Percentiles rank a stretch among this genome's conserved stretches.
Evolutionary conservation across 2,888 invertebrate genomes (phyloP).

Genomic region (Hypomecis punctinalis): DNA sequence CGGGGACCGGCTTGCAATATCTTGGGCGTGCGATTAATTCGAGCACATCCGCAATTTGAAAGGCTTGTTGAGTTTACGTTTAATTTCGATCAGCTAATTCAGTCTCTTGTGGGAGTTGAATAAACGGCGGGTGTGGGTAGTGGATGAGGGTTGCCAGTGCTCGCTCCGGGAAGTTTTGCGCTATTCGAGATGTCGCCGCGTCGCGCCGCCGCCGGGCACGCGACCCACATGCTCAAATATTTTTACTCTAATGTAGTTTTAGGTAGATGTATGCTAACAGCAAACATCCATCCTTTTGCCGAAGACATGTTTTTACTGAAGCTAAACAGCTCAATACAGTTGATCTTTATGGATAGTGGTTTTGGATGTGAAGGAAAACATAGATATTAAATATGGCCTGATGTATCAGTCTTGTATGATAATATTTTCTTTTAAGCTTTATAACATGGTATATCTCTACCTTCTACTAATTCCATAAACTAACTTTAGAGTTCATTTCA

Average conservation of each 20-base stretch:
- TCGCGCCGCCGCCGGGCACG: conserved; percentile 43
- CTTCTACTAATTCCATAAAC: no score
- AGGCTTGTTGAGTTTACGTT: conserved; percentile 46
- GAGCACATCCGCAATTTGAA: conserved; percentile 38
- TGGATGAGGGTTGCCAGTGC: conserved; percentile 43
- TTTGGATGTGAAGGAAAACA: neutral
- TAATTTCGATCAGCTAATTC: conserved; percentile 48
- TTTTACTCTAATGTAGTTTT: conserved; percentile 32
- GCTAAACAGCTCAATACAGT: conserved; percentile 11
- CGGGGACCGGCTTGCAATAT: conserved; percentile 46
- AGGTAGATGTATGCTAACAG: conserved; percentile 23
- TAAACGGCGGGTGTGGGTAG: conserved; percentile 42
- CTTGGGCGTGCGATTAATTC: conserved; percentile 45
- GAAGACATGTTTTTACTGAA: conserved; percentile 10
- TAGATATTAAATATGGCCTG: no score
- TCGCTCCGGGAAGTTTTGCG: conserved; percentile 40
- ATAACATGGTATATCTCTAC: no score
- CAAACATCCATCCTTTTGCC: conserved; percentile 22
- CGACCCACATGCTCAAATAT: conserved; percentile 47
- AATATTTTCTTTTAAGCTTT: no score
- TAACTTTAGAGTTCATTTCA: no score
- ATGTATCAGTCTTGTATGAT: no score
- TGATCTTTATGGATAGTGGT: neutral
- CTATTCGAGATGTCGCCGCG: conserved; percentile 49
- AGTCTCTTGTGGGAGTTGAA: conserved; percentile 43